phyloP scores from a whole-genome alignment of 2,113 vertebrate species.

The Odontophorus gujanensis region DNA sequence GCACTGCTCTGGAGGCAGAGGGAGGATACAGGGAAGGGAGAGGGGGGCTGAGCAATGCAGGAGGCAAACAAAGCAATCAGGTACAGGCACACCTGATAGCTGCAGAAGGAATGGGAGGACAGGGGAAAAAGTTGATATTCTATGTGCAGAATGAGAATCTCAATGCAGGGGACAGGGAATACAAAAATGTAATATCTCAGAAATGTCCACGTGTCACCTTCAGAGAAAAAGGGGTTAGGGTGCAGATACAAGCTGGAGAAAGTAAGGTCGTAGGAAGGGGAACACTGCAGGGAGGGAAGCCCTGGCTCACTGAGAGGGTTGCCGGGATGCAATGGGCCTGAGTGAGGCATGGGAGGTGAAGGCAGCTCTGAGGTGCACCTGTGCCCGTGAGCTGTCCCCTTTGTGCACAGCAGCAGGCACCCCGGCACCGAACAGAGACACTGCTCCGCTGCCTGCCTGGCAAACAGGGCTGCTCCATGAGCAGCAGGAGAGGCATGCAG shows the following conservation, averaged over 20 bases:
- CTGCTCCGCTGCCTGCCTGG: not conserved
- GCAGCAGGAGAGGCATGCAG: not conserved
- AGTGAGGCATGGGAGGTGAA: rapidly evolving
- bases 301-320: not conserved
- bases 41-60: not conserved
- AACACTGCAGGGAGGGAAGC: not conserved
- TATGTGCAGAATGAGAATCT: not conserved
- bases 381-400: not conserved
- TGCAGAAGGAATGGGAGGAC: not conserved
- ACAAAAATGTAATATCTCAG: not conserved
- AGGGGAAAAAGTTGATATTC: not conserved
- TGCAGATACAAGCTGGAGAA: not conserved
- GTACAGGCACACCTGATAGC: not conserved
- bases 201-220: not conserved
- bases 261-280: not conserved
- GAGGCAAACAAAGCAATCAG: not conserved
- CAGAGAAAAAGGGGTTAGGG: not conserved
- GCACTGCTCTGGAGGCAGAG: not conserved
- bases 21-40: not conserved
- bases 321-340: not conserved
- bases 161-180: not conserved
- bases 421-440: not conserved
- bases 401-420: not conserved
- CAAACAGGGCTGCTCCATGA: not conserved
- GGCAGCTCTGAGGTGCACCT: rapidly evolving